Evolutionary conservation across 2,797 vertebrate genomes (phyloP).

Genomic region (Acanthornis magna): DNA sequence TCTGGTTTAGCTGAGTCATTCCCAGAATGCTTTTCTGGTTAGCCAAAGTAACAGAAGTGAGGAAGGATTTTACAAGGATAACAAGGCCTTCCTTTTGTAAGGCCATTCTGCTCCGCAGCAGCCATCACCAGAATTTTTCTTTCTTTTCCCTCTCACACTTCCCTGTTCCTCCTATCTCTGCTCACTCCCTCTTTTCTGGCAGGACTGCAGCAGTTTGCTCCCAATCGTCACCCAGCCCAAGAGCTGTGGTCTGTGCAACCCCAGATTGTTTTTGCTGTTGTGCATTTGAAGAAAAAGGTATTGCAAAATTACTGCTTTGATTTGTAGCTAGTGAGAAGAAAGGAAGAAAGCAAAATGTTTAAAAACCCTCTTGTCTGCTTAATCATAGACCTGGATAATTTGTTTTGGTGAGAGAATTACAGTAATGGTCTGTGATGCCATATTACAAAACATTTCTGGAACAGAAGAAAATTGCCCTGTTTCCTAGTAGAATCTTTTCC

Average conservation of each 20-base stretch:
- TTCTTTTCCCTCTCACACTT: not conserved
- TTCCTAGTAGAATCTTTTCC: not conserved
- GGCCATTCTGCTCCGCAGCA: no score
- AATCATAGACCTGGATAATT: not conserved
- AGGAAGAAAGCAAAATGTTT: not conserved
- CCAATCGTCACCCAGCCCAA: not conserved
- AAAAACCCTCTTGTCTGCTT: not conserved
- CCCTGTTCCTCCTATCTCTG: not conserved
- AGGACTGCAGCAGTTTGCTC: not conserved
- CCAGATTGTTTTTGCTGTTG: not conserved
- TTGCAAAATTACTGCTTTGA: not conserved
- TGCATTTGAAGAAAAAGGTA: not conserved
- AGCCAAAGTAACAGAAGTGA: no score
- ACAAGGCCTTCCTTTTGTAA: no score
- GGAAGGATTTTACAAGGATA: no score
- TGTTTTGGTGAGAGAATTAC: conserved; percentile 6
- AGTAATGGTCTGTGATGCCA: not conserved
- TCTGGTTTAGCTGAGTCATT: no score
- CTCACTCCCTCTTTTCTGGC: not conserved
- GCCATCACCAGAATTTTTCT: not conserved
- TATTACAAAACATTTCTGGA: not conserved
- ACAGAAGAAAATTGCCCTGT: conserved; percentile 1
- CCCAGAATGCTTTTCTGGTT: no score
- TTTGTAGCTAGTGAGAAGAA: conserved; percentile 6
- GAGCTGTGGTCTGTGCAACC: not conserved